phyloP scores from a whole-genome alignment of 1,140 invertebrate genomes.

The Drosophila lacertosa region DNA sequence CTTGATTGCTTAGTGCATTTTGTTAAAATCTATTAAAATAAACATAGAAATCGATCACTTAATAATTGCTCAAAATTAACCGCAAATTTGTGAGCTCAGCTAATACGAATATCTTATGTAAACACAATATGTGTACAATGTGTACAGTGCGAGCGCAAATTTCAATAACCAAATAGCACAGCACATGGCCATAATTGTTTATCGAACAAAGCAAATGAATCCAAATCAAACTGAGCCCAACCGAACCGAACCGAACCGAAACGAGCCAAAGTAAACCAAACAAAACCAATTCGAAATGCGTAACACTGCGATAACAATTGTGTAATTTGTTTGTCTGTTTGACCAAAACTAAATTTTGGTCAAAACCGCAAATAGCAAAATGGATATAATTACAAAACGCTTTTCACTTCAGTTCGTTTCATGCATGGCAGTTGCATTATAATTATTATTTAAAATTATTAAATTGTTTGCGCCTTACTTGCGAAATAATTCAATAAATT shows the following conservation, averaged over 20 bases:
- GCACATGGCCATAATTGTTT: conserved; percentile 32
- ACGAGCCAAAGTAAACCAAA: conserved; percentile 9
- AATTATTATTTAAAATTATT: conserved; percentile 13
- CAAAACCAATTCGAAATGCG: conserved; percentile 13
- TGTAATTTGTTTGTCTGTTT: conserved; percentile 18
- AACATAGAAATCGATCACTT: background rate
- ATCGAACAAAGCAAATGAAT: conserved; percentile 9
- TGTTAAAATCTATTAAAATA: background rate
- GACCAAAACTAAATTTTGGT: conserved; percentile 34
- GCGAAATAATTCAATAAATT: background rate
- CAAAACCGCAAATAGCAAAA: conserved; percentile 40
- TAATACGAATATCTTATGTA: conserved; percentile 34
- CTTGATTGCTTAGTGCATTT: background rate
- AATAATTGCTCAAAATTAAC: conserved; percentile 37
- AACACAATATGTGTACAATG: conserved; percentile 17
- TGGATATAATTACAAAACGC: conserved; percentile 31
- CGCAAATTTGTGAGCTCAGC: conserved; percentile 20
- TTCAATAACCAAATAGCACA: conserved; percentile 19
- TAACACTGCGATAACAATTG: conserved; percentile 12
- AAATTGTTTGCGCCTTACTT: conserved; percentile 4
- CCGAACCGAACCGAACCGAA: conserved; percentile 10
- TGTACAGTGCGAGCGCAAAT: conserved; percentile 13
- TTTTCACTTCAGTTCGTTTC: conserved; percentile 18
- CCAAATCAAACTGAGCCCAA: background rate
- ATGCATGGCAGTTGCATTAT: background rate